Evolutionary conservation across 2,888 invertebrate species (phyloP).

Genomic region (Aethes cnicana): DNA sequence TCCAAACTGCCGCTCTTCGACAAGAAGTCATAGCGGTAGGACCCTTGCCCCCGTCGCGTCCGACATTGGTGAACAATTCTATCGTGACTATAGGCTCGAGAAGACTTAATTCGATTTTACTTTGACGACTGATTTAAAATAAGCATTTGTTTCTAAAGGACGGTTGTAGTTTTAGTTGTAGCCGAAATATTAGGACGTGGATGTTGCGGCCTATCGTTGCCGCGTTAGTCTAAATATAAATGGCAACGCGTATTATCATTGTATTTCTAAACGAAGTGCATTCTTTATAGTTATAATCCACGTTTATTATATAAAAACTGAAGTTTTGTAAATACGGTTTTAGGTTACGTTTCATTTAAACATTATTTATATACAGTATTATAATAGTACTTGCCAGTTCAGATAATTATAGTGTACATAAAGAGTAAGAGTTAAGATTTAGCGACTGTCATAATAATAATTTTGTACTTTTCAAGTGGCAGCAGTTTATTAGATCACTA

Average conservation of each 20-base stretch:
- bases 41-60: slow-evolving; percentile 30
- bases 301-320: slow-evolving; percentile 24
- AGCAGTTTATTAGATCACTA: slow-evolving; percentile 39
- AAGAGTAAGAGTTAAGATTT: slow-evolving; percentile 35
- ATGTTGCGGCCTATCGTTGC: slow-evolving; percentile 25
- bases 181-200: slow-evolving; percentile 14
- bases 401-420: slow-evolving; percentile 59
- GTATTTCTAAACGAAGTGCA: slow-evolving; percentile 27
- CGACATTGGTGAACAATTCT: too few species aligned
- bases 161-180: slow-evolving; percentile 28
- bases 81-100: too few species aligned
- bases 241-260: slow-evolving; percentile 25
- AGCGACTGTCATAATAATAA: slow-evolving; percentile 53
- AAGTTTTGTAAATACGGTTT: slow-evolving; percentile 46
- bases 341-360: slow-evolving; percentile 49
- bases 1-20: slow-evolving; percentile 94
- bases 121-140: slow-evolving; percentile 42
- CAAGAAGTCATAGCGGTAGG: slow-evolving; percentile 70
- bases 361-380: slow-evolving; percentile 78
- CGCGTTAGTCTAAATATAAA: slow-evolving; percentile 25
- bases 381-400: slow-evolving; percentile 76
- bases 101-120: slow-evolving; percentile 30
- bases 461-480: slow-evolving; percentile 39
- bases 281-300: slow-evolving; percentile 25
- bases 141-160: slow-evolving; percentile 38